These are phyloP conservation scores for Thunnus maccoyii DNA, from an alignment of 2,113 vertebrate species.

Conservation along the genomic window DNA sequence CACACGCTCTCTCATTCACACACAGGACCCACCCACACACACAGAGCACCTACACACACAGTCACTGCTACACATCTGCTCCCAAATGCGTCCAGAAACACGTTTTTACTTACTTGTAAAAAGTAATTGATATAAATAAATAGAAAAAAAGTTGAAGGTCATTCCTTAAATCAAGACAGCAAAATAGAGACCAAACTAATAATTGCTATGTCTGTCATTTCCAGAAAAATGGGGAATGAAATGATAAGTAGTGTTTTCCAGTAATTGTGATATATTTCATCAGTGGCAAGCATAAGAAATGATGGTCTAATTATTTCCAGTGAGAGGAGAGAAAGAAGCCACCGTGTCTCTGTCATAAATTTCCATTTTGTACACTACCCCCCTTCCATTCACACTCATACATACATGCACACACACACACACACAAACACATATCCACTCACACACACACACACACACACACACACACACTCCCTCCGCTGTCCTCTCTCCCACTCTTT, in stretches of 20 bases:
- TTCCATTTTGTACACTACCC: constrained; percentile 94
- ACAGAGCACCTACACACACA: constrained; percentile 42
- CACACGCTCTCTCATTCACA: constrained; percentile 55
- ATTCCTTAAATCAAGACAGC: constrained; percentile 82
- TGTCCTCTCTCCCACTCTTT: constrained; percentile 58
- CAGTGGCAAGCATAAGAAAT: constrained; percentile 82
- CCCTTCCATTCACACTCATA: constrained; percentile 30
- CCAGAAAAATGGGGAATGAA: constrained; percentile 81
- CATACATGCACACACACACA: background rate
- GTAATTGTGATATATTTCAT: constrained; percentile 88
- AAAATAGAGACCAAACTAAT: constrained; percentile 58
- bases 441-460: constrained; percentile 37
- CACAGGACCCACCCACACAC: constrained; percentile 74
- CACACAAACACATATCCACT: background rate
- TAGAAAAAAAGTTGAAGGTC: constrained; percentile 80
- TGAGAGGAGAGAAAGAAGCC: constrained; percentile 89
- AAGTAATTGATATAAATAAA: constrained; percentile 45
- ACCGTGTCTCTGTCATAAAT: constrained; percentile 92
- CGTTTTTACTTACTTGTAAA: constrained; percentile 29
- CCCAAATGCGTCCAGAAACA: constrained; percentile 22
- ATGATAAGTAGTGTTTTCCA: constrained; percentile 86
- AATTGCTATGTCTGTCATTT: constrained; percentile 81
- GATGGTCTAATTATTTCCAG: constrained; percentile 90
- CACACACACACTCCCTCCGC: constrained; percentile 40
- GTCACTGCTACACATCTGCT: constrained; percentile 15